Evolutionary conservation across 2,113 vertebrate genomes (phyloP).

Genomic region (Alouatta palliata): DNA sequence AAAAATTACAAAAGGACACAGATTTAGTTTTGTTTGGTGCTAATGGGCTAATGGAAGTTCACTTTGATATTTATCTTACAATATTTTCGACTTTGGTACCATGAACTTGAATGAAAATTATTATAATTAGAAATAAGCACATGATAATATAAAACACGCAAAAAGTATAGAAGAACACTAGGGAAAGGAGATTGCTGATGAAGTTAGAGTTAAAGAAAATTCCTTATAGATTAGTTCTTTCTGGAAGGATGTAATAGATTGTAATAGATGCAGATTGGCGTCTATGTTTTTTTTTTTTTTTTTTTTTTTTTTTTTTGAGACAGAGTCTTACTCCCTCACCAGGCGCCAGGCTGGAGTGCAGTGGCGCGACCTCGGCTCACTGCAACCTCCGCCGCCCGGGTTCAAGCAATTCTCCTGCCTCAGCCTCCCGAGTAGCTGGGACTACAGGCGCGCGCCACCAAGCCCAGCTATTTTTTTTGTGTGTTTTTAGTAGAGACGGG

Average conservation of each 20-base stretch:
- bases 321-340: too few species aligned
- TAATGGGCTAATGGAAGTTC: background rate
- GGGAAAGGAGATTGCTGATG: background rate
- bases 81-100: background rate
- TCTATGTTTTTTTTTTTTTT: background rate
- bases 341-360: too few species aligned
- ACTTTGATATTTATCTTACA: background rate
- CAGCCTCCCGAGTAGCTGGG: too few species aligned
- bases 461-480: too few species aligned
- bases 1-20: background rate
- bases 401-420: too few species aligned
- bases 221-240: background rate
- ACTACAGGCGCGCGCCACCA: too few species aligned
- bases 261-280: background rate
- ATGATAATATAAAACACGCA: background rate
- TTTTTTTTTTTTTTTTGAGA: too few species aligned
- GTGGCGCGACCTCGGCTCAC: too few species aligned
- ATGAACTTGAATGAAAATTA: constrained; percentile 1
- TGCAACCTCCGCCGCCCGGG: too few species aligned
- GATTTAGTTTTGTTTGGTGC: background rate
- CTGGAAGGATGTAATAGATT: background rate
- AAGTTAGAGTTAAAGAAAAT: background rate
- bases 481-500: too few species aligned
- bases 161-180: background rate
- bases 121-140: background rate